These are phyloP conservation scores for Zosterops lateralis DNA, from an alignment of 2,113 vertebrate species.

Conservation along the genomic window DNA sequence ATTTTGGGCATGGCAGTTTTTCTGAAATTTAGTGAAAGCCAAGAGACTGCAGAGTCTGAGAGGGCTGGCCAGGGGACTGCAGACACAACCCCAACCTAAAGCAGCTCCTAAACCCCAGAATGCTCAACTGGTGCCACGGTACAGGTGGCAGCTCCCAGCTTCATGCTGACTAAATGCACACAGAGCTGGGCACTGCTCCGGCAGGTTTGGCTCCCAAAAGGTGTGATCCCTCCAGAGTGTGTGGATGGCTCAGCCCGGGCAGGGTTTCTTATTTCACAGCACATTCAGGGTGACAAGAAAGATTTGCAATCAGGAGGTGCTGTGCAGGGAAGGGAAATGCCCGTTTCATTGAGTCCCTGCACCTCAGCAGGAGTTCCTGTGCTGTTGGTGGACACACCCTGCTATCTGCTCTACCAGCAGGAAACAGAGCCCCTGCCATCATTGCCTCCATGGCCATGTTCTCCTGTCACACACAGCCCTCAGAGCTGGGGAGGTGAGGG, in stretches of 20 bases:
- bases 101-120: background rate
- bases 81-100: background rate
- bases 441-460: background rate
- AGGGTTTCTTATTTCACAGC: background rate
- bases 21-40: background rate
- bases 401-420: background rate
- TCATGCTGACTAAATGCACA: background rate
- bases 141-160: background rate
- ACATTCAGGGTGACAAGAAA: background rate
- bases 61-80: background rate
- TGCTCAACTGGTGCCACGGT: rapidly evolving
- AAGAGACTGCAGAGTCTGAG: background rate
- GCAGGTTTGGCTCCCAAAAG: rapidly evolving
- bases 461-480: background rate
- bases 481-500: background rate
- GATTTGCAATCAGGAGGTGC: background rate
- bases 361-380: background rate
- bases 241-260: rapidly evolving
- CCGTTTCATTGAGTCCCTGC: background rate
- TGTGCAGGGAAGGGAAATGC: background rate
- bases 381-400: background rate
- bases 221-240: background rate
- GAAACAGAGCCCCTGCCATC: background rate
- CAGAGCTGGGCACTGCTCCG: rapidly evolving
- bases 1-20: background rate